Conservation (phyloP, 2,113 vertebrate genomes). For the Cebus imitator region DNA sequence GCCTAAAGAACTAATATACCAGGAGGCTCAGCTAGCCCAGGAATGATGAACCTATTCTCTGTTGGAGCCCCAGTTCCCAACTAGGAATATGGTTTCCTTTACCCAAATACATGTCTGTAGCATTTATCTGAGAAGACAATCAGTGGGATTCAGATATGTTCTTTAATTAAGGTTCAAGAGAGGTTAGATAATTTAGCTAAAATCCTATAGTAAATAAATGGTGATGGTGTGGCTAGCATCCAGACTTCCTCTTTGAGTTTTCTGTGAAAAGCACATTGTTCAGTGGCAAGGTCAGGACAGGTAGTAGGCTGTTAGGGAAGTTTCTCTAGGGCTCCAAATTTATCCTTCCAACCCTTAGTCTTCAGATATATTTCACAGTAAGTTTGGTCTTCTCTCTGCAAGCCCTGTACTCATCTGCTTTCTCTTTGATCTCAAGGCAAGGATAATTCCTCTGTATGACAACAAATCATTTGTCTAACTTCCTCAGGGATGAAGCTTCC, state of each 20-base stretch:
- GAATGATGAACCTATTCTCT: background rate
- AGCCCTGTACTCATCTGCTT: background rate
- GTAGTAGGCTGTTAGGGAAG: background rate
- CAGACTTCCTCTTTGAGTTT: background rate
- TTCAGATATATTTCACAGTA: background rate
- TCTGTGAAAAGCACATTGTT: background rate
- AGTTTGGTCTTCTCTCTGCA: background rate
- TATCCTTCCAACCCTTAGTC: background rate
- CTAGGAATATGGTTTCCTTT: background rate
- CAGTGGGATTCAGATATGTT: background rate
- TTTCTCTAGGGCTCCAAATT: background rate
- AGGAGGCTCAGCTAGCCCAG: background rate
- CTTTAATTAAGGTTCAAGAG: slow-evolving; percentile 7
- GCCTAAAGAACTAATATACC: background rate
- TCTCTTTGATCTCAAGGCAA: slow-evolving; percentile 32
- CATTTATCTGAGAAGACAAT: background rate
- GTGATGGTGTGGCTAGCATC: background rate
- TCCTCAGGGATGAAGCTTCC: slow-evolving; percentile 17
- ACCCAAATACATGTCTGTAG: background rate
- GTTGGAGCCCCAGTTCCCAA: background rate
- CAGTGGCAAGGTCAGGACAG: background rate
- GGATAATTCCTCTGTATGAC: slow-evolving; percentile 23
- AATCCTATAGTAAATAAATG: background rate
- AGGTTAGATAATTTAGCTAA: background rate
- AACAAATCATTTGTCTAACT: slow-evolving; percentile 35